Percentiles rank a stretch among this genome's conserved stretches.
These are phyloP conservation scores for Bufotes viridis DNA, from an alignment of 2,797 vertebrate species.

Conservation along the genomic window DNA sequence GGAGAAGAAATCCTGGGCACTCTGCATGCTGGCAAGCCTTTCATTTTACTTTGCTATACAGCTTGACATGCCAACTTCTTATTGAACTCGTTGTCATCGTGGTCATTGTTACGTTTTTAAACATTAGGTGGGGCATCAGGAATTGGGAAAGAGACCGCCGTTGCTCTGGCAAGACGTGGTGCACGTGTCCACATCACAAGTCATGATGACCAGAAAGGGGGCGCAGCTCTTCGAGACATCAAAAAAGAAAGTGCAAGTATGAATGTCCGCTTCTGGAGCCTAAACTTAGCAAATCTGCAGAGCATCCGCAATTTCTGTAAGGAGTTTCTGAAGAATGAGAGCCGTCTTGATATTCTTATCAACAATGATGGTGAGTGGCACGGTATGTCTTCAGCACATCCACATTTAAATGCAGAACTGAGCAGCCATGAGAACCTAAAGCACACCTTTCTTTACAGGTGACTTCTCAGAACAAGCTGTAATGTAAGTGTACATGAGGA, in stretches of 20 bases:
- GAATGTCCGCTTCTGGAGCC: conserved; percentile 74
- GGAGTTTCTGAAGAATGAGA: conserved; percentile 77
- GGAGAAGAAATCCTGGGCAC: too few species aligned
- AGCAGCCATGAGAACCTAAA: neutral
- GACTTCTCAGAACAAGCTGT: too few species aligned
- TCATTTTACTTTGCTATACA: too few species aligned
- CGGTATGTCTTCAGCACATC: neutral
- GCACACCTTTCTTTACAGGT: too few species aligned
- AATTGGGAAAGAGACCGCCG: conserved; percentile 79
- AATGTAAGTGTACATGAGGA: too few species aligned
- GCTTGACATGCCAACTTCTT: too few species aligned
- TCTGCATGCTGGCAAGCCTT: too few species aligned
- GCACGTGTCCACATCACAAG: conserved; percentile 80
- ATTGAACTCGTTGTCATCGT: too few species aligned
- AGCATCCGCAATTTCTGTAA: conserved; percentile 77
- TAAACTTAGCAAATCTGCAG: conserved; percentile 79
- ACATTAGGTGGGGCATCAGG: conserved; percentile 78
- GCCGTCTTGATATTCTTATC: conserved; percentile 79
- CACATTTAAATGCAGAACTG: neutral
- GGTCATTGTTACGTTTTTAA: neutral
- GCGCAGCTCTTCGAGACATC: conserved; percentile 76
- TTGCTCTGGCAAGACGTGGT: conserved; percentile 77
- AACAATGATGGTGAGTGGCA: conserved; percentile 78
- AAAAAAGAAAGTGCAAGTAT: conserved; percentile 75
- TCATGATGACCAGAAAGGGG: conserved; percentile 73